phyloP scores from a whole-genome alignment of 2,888 invertebrate genomes.

The Myathropa florea region DNA sequence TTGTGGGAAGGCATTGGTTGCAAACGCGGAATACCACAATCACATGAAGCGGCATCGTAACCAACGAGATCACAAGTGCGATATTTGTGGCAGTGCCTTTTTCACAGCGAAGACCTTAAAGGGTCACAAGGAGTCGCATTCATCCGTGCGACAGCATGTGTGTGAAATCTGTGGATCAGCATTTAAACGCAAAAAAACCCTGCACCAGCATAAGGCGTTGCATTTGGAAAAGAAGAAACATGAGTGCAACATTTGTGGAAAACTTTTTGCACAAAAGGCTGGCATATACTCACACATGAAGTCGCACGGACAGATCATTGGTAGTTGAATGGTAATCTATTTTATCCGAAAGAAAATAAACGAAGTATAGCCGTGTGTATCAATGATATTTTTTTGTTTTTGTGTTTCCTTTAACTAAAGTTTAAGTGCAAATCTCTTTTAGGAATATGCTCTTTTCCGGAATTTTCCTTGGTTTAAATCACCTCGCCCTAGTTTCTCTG shows the following conservation, averaged over 20 bases:
- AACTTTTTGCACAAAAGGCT: constrained; percentile 54
- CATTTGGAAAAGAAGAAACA: constrained; percentile 52
- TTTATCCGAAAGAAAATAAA: not conserved
- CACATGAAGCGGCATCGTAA: constrained; percentile 60
- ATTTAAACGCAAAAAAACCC: constrained; percentile 52
- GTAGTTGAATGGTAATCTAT: not conserved
- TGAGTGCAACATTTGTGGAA: constrained; percentile 51
- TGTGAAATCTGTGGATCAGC: constrained; percentile 56
- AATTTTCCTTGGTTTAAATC: too few species aligned
- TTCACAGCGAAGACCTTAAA: constrained; percentile 39
- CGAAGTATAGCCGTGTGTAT: too few species aligned
- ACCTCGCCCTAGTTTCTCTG: too few species aligned
- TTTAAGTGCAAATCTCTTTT: too few species aligned
- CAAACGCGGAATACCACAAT: constrained; percentile 29
- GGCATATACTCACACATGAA: constrained; percentile 60
- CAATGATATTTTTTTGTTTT: not conserved
- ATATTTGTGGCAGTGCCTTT: constrained; percentile 39
- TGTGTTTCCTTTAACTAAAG: too few species aligned
- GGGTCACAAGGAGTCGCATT: constrained; percentile 58
- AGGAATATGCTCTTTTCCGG: too few species aligned
- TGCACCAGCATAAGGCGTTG: constrained; percentile 47
- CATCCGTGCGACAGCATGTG: constrained; percentile 43
- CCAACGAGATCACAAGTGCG: constrained; percentile 56
- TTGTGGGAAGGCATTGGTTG: constrained; percentile 28
- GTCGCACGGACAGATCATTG: constrained; percentile 37